Evolutionary conservation across 2,797 vertebrate genomes (phyloP).

Genomic region (Chrysocyon brachyurus): DNA sequence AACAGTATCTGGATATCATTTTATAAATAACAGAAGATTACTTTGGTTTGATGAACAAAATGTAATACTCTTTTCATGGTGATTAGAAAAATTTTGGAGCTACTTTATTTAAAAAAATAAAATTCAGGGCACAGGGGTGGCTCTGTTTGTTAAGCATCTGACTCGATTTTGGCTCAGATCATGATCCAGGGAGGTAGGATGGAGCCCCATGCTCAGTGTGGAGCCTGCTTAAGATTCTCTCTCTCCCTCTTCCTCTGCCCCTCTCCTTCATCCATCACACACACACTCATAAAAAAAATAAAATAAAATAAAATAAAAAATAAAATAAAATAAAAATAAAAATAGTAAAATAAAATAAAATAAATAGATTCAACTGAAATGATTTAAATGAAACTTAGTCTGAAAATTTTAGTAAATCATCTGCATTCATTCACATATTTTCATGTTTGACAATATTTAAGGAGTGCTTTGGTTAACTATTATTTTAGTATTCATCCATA

Average conservation of each 20-base stretch:
- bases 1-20: background rate
- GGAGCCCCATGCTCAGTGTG: background rate
- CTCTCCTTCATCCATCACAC: too few relatives aligned
- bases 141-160: too few relatives aligned
- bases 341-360: background rate
- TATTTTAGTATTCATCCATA: background rate
- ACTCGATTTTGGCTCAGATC: background rate
- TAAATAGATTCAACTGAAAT: background rate
- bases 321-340: background rate
- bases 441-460: background rate
- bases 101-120: constrained; percentile 19
- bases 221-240: background rate
- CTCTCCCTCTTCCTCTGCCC: too few relatives aligned
- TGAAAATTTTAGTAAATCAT: background rate
- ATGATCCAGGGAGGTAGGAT: background rate
- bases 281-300: background rate
- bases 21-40: background rate
- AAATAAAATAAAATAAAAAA: background rate
- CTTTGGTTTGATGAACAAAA: background rate
- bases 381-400: background rate
- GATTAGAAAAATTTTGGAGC: background rate
- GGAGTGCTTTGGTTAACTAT: background rate
- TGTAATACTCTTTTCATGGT: background rate
- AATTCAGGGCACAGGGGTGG: background rate
- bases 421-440: background rate